Evolutionary conservation across 2,888 invertebrate genomes (phyloP), one percentile per base, ranked within the genome.

Genomic region (Cerceris ruficornis): DNA sequence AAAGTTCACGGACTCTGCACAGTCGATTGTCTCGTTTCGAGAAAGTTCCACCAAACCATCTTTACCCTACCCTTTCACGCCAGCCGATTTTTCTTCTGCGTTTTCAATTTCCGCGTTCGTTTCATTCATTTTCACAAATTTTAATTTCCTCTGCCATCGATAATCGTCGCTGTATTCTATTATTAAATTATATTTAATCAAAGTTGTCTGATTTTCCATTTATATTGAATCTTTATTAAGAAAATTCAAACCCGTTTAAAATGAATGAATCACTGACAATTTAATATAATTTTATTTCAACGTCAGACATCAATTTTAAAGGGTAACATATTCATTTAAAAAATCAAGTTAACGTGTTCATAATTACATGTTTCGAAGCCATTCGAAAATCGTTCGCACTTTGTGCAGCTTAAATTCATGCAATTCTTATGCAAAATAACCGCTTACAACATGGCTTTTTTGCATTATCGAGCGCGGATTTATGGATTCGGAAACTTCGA

Each of bases 1-100:
- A 77, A 59, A 66, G 68, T 70, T 79, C 70, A 75, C 54, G 67
- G 69, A 52, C 74, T 46, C 15, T 46, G 54, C 17, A 39, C 15
- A 28, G 41, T 9, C 15, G 59, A 54, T 73, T 61, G 28, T 60
- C 54, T 62, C 59, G 64, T 54, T 71, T 13, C n/a, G 41, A 64
- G 28, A 62, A 59, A 46, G 13, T 59, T 69, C 55, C 54, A 9
- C 7, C 6, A 1, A 54, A 41, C 7, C 13, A 67, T n/a, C 6
- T 50, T 54, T n/a, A 7, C 2, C 28, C 52, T 17, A 43, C 7
- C 14, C 42, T 55, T 17, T 13, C 41, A 9, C 43, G n/a, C 41
- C n/a, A 13, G 1, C 4, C 7, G 11, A 11, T 11, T 43, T 64
- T 70, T 59, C 15, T 17, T 14, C 0, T 50, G 42, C 5, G 5